These are phyloP conservation scores for Dusona sp. DNA, from an alignment of 2,888 invertebrate species.

Conservation along the genomic window DNA sequence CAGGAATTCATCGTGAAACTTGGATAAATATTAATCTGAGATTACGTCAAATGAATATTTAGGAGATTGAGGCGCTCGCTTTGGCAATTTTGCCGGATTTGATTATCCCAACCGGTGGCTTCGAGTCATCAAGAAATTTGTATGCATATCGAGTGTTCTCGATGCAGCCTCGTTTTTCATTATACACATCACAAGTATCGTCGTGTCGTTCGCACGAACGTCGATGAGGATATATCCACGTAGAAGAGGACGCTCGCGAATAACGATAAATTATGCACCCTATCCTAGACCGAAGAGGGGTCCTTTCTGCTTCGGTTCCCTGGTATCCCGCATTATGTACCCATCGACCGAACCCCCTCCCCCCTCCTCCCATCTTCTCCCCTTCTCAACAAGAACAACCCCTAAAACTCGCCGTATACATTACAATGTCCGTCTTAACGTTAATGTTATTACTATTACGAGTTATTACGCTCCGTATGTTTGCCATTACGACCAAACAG, in stretches of 20 bases:
- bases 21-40: not conserved
- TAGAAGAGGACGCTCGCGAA: constrained; percentile 66
- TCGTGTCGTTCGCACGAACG: constrained; percentile 48
- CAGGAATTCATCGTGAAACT: not conserved
- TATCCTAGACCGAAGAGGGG: constrained; percentile 65
- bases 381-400: constrained; percentile 71
- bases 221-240: constrained; percentile 47
- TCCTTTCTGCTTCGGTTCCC: constrained; percentile 71
- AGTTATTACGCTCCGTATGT: constrained; percentile 83
- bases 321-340: constrained; percentile 46
- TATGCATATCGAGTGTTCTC: constrained; percentile 72
- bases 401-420: constrained; percentile 80
- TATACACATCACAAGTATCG: constrained; percentile 50
- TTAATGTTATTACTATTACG: constrained; percentile 83
- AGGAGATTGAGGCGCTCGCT: constrained; percentile 48
- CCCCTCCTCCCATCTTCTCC: constrained; percentile 28
- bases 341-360: constrained; percentile 31
- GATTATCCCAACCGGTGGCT: constrained; percentile 74
- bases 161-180: constrained; percentile 41
- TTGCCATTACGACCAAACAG: constrained; percentile 75
- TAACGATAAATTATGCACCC: constrained; percentile 84
- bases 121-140: constrained; percentile 76
- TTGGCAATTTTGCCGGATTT: constrained; percentile 7
- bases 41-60: not conserved
- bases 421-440: constrained; percentile 82